phyloP scores from a whole-genome alignment of 2,113 vertebrate species.

The Excalfactoria chinensis region DNA sequence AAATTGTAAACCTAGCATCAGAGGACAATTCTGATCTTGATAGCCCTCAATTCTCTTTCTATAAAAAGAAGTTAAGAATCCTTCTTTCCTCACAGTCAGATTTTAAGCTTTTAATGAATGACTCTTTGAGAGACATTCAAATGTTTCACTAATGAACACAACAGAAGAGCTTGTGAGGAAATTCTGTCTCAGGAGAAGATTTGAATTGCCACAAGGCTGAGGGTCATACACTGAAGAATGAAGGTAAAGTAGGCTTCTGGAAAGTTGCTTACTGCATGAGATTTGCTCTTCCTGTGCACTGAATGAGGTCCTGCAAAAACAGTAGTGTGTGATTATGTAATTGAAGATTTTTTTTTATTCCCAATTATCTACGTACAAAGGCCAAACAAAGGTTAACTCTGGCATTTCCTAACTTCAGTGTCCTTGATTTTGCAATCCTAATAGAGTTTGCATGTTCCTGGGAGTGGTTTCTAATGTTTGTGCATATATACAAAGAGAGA shows the following conservation, averaged over 20 bases:
- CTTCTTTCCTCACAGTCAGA: not conserved
- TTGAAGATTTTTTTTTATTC: not conserved
- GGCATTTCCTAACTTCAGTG: slow-evolving; percentile 55
- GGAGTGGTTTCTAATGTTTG: slow-evolving; percentile 13
- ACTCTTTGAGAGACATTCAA: not conserved
- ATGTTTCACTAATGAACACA: not conserved
- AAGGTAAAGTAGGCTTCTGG: slow-evolving; percentile 21
- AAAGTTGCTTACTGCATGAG: slow-evolving; percentile 31
- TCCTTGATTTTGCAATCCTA: slow-evolving; percentile 42
- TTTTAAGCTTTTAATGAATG: not conserved
- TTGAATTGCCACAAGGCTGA: not conserved
- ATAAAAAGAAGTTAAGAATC: not conserved
- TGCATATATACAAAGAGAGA: not conserved
- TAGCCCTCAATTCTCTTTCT: not conserved
- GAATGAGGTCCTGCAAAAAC: slow-evolving; percentile 37
- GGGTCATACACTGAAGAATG: not conserved
- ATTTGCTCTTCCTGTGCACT: slow-evolving; percentile 59
- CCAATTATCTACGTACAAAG: slow-evolving; percentile 34
- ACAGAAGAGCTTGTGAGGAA: not conserved
- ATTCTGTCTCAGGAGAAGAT: not conserved
- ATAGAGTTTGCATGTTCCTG: slow-evolving; percentile 5
- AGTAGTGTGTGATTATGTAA: slow-evolving; percentile 40
- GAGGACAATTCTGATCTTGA: not conserved
- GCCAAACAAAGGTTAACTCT: slow-evolving; percentile 57
- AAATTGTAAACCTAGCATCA: not conserved